These are phyloP conservation scores for Drosophila teissieri DNA, from an alignment of 1,140 invertebrate species.

Conservation along the genomic window DNA sequence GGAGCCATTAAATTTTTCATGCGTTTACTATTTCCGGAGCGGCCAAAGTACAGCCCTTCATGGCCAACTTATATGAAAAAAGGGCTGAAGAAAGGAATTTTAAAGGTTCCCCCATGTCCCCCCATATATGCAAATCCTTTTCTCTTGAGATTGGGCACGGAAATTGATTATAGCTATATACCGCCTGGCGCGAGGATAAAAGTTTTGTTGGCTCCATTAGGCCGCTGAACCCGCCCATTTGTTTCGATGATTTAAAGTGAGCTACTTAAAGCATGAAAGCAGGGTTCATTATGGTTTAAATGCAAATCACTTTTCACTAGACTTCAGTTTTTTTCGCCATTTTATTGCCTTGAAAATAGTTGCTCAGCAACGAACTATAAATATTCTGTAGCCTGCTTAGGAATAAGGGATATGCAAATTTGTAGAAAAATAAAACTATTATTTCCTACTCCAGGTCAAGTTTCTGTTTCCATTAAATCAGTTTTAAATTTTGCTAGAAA, in stretches of 20 bases:
- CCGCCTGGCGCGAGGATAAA: constrained; percentile 6
- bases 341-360: background rate
- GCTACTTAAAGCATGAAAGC: background rate
- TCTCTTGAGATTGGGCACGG: constrained; percentile 5
- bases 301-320: background rate
- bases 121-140: constrained; percentile 33
- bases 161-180: constrained; percentile 36
- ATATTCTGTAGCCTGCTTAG: background rate
- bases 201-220: constrained; percentile 26
- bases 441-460: background rate
- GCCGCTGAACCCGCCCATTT: constrained; percentile 18
- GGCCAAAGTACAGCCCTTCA: constrained; percentile 17
- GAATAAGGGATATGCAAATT: background rate
- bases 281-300: background rate
- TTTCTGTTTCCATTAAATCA: background rate
- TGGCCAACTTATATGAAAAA: background rate
- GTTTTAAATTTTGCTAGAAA: background rate
- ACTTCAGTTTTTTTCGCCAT: background rate
- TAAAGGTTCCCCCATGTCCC: background rate
- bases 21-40: constrained; percentile 40
- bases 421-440: background rate
- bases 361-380: background rate
- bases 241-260: constrained; percentile 20
- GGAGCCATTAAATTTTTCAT: constrained; percentile 57
- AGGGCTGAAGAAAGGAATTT: background rate